Evolutionary conservation across 2,113 vertebrate genomes (phyloP), one percentile per base, ranked within the genome.

Genomic region (Atrichornis clamosus): DNA sequence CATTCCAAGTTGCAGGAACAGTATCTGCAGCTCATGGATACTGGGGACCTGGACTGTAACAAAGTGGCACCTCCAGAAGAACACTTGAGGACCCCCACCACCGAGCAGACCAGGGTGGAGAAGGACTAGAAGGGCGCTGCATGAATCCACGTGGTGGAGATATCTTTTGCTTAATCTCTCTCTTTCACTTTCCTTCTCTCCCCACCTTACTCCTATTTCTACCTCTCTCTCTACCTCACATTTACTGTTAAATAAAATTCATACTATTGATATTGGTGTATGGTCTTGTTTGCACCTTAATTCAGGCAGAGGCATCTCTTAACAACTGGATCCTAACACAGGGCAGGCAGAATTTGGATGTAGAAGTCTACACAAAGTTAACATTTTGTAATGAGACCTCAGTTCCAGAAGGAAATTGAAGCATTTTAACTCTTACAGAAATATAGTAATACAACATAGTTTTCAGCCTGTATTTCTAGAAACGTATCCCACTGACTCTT

Each of bases 321-420:
- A 68, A 44, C 37, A 44, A 44, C 1, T 0, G 0, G 7, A 37
- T 37, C 22, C 14, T 68, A 60, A 60, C 33, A 52, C 12, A 68
- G 37, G 13, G 26, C 42, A 89, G n/a, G 49, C 27, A 96, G 49
- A 94, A 60, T 21, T n/a, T 49, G 13, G 19, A 72, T 2, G 2
- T 16, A 68, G 23, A 79, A 49, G 3, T 41, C 20, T 52, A 46
- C 4, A 9, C 13, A 67, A 33, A 26, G 13, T 58, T 84, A 73
- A 26, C 1, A 2, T 86, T 93, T 77, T 46, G 28, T 49, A 87
- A 59, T 33, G 27, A 68, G 35, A 84, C 27, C 13, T 59, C 37
- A 72, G 28, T 49, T 64, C 14, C 32, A 60, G n/a, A 84, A 72
- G 24, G 89, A 91, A 87, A 55, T 24, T 10, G 11, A 3, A 2